Base-by-base conservation (phyloP, 2,797 vertebrate genomes). In the Leptoclinus maculatus region DNA sequence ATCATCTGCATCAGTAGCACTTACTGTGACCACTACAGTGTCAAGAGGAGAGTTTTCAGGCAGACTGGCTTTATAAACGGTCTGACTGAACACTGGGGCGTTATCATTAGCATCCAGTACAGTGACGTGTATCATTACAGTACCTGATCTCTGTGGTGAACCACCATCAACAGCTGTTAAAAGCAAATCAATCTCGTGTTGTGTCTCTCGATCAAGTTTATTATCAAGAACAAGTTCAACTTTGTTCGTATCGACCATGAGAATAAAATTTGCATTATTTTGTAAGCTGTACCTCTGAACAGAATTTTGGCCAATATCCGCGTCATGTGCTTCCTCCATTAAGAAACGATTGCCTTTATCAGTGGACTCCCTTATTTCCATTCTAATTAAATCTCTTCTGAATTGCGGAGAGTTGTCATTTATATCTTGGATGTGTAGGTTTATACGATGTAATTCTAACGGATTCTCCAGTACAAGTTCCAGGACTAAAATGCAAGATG, bases 101-200 rank as follows among this genome's bases (percentile, higher is more conserved):
- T 82, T 82, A 72, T 82, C 79, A 58, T 76, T 77, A 73, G 80
- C 75, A 74, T 82, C 80, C 41, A 80, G 51, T 7, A 80, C 78
- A 64, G 66, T 80, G 21, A 80, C 59, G 14, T 74, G 81, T 21
- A 92, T 79, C 7, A 79, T 63, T 13, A 86, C 84, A 41, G 87
- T 93, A 4, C 92, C 86, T 59, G 91, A 58, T 32, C 29, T 36
- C 29, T 58, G 56, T 34, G 56, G 56, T 21, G 56, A 58, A 3
- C 56, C 56, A 21, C 56, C 56, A 34, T 58, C 56, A 5, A 58
- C 1, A 21, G 56, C 56, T 11, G 29, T 58, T 9, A 58, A 25
- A 11, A 32, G 56, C 29, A 58, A 58, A 34, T 34, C 2, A 21
- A 58, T 34, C 0, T 21, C 56, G 0, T 58, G 4, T 21, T 34